Conservation (phyloP, 53 echinoderm and acorn worm species). For the Zoroaster sp. region DNA sequence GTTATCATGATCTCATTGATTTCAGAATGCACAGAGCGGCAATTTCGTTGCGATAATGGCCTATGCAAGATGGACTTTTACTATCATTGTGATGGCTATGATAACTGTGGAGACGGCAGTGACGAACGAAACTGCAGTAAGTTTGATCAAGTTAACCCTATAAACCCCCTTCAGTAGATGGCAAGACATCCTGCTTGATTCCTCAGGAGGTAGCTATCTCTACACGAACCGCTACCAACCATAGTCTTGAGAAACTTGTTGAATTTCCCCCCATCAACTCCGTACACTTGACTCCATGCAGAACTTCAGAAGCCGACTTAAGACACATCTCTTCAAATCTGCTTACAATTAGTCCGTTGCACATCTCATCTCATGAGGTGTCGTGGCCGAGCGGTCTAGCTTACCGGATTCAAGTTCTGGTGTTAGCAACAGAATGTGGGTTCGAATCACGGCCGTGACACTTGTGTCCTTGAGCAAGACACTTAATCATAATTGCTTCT, state of each 20-base stretch:
- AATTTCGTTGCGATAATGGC: constrained; percentile 78
- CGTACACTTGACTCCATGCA: too few relatives aligned
- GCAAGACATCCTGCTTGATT: too few relatives aligned
- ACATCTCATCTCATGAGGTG: too few relatives aligned
- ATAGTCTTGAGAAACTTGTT: too few relatives aligned
- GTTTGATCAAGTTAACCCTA: not conserved
- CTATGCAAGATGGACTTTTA: constrained; percentile 58
- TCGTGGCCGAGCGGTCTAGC: not conserved
- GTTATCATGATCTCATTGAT: not conserved
- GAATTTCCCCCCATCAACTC: too few relatives aligned
- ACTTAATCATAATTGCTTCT: not conserved
- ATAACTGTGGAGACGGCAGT: constrained; percentile 79
- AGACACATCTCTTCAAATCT: too few relatives aligned
- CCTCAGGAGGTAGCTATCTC: too few relatives aligned
- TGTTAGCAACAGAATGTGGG: too few relatives aligned
- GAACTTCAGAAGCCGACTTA: too few relatives aligned
- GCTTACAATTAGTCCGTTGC: too few relatives aligned
- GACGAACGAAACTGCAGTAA: constrained; percentile 79
- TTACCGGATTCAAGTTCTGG: too few relatives aligned
- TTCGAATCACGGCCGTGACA: not conserved
- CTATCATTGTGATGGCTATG: constrained; percentile 50
- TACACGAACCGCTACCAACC: too few relatives aligned
- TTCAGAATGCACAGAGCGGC: constrained; percentile 68
- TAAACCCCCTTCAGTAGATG: not conserved
- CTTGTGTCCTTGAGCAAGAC: not conserved